Base-by-base conservation (phyloP, 2,113 vertebrate genomes). In the Scatophagus argus region DNA sequence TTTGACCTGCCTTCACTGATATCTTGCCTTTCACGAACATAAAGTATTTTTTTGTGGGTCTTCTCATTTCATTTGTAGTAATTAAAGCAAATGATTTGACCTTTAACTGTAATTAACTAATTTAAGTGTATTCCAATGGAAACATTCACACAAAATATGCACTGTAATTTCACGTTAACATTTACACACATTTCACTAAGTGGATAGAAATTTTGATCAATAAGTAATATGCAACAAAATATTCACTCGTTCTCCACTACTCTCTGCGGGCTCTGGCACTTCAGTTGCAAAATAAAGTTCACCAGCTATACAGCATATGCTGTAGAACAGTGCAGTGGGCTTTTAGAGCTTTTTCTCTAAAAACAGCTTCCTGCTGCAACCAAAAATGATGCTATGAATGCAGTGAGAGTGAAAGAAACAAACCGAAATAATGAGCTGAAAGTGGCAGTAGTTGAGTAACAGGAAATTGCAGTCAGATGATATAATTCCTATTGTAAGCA, bases 1-100 rank as follows among this genome's bases (percentile, higher is more conserved):
- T 66, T 51, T 80, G 80, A 86, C 27, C 70, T 56, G 58, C 49
- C 38, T 38, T 25, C 27, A 38, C 56, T 69, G 25, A 82, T 51
- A 80, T 41, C 41, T 49, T 32, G 52, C 39, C 17, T 60, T 65
- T n/a, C 44, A 81, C 29, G 60, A 38, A 77, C 44, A 47, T 56
- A 34, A 54, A 66, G 16, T 14, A 1, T 9, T 8, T 43, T 31
- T 17, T 46, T 68, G 10, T 21, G 23, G 16, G 14, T 49, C 14
- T 12, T 41, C 23, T 11, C 29, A 78, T 44, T 43, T 44, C 36
- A 25, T n/a, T 23, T 43, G 12, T 6, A 27, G 3, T 21, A 25
- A 14, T 34, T n/a, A 47, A 5, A 19, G 44, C 25, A 19, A 25
- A 19, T 23, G 27, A 12, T 56, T 43, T 34, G 9, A 44, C 13